Base-by-base conservation (phyloP, 2,113 vertebrate genomes). In the Cebus imitator region DNA sequence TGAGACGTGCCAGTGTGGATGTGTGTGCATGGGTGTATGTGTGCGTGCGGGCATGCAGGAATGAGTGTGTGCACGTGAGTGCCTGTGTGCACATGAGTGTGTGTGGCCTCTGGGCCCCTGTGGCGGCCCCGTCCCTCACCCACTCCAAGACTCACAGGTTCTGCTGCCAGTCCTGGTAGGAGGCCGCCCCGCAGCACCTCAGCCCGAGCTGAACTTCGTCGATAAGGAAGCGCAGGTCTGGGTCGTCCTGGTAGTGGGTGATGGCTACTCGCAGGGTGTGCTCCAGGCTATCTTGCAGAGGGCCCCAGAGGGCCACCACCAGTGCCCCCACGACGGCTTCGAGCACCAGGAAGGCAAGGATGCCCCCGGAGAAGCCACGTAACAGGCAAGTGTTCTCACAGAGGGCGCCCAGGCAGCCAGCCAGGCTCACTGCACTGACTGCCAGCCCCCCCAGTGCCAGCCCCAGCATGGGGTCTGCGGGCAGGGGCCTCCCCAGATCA, bases 131-230 rank as follows among this genome's bases (percentile, higher is more conserved):
- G 4, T 6, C 43, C 66, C 52, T 17, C 3, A 0, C 27, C 37
- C 72, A 3, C 18, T 7, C 17, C 5, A 2, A 30, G 23, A 99
- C 99, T 99, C 98, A 99, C 99, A 98, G 97, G 98, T 99, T 99
- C 92, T 91, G 50, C 94, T 99, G 99, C 99, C 99, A 99, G 98
- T 99, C 99, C 0, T 95, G 99, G 96, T 99, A 99, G 93, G 98
- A 99, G 25, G 98, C 96, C 0, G 98, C 99, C 57, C 99, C 99
- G 0, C 99, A 99, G 98, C 99, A 99, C 93, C 88, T 98, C 88
- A 99, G 98, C 84, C 98, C 98, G 1, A 78, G 79, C 97, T 99
- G 99, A 80, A 99, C 98, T 98, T 99, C 99, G 12, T 99, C 99
- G 6, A 99, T 98, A 96, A 99, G 98, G 98, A 99, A 99, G 88